Conservation (phyloP, 53 echinoderm and acorn worm species). For the Hippasteria phrygiana region DNA sequence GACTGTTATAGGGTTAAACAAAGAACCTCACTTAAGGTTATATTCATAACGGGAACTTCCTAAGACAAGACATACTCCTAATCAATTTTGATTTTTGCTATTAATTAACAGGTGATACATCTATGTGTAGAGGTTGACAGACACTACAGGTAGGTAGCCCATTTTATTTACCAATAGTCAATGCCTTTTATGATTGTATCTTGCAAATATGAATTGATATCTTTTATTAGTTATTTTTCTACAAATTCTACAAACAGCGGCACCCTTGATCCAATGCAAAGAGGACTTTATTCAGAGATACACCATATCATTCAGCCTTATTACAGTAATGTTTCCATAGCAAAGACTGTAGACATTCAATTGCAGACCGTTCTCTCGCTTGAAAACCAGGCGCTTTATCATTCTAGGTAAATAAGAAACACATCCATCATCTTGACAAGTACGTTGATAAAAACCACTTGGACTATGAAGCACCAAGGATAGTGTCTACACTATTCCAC, state of each 20-base stretch:
- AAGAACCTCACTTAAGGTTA: too few relatives aligned
- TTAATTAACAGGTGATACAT: not conserved
- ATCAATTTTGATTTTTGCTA: not conserved
- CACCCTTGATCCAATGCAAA: not conserved
- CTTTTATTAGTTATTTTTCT: not conserved
- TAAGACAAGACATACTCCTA: not conserved
- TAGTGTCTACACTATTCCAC: not conserved
- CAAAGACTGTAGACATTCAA: not conserved
- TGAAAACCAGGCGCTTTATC: not conserved
- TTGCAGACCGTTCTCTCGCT: not conserved
- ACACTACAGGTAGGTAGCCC: too few relatives aligned
- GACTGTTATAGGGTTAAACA: too few relatives aligned
- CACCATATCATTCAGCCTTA: not conserved
- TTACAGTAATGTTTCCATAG: not conserved
- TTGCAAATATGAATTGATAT: not conserved
- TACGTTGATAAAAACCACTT: slow-evolving; percentile 18
- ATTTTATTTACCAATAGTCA: not conserved
- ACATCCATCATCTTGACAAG: slow-evolving; percentile 37
- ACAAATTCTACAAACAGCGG: not conserved
- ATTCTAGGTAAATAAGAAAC: slow-evolving; percentile 12
- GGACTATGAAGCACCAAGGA: not conserved
- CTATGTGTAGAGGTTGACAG: not conserved
- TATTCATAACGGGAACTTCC: too few relatives aligned
- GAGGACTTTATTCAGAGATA: not conserved
- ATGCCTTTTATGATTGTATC: not conserved